A percentile compares a stretch with the other conserved stretches of the same genome.
Evolutionary conservation across 2,888 invertebrate genomes (phyloP).

Genomic region (Cetonia aurata): DNA sequence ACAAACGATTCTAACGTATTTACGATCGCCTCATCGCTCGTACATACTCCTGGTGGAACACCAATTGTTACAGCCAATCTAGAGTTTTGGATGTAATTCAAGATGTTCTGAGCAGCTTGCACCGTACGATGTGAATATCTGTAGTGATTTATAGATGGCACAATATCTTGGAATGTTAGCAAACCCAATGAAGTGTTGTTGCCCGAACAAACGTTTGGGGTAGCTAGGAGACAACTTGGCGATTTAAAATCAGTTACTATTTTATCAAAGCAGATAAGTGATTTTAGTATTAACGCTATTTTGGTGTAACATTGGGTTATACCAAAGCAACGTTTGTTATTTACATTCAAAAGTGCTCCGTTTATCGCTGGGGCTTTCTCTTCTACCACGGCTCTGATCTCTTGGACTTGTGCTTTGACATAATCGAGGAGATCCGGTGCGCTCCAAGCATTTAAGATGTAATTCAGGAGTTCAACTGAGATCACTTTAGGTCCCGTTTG

Average conservation of each 20-base stretch:
- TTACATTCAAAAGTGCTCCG: background rate
- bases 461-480: constrained; percentile 1
- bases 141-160: background rate
- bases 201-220: background rate
- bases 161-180: background rate
- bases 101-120: background rate
- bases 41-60: background rate
- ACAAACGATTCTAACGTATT: background rate
- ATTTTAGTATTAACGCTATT: background rate
- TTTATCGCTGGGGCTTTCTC: background rate
- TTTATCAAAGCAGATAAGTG: background rate
- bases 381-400: background rate
- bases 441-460: constrained; percentile 12
- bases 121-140: background rate
- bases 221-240: constrained; percentile 1
- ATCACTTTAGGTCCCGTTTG: background rate
- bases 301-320: constrained; percentile 6
- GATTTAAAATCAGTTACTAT: background rate
- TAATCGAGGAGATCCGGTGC: constrained; percentile 8
- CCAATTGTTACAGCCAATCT: background rate
- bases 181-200: background rate
- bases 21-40: background rate
- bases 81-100: background rate
- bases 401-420: background rate
- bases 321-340: background rate